Evolutionary conservation across 2,113 vertebrate species (phyloP), one percentile per base, ranked within the genome.

Genomic region (Catharus bicknelli): DNA sequence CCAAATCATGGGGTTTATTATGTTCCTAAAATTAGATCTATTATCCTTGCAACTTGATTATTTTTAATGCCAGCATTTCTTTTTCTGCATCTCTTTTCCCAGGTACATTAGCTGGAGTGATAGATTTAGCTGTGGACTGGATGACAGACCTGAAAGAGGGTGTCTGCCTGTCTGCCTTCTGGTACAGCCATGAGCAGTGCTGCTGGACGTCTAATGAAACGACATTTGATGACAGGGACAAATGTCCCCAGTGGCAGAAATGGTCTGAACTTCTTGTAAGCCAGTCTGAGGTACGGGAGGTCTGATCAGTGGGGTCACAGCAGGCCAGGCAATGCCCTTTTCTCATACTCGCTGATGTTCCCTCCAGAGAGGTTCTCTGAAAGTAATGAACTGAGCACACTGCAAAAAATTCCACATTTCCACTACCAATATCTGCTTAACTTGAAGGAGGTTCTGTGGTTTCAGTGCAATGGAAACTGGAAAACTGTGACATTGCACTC

Each of bases 81-180:
- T 68, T 68, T 81, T 63, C 50, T 72, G 59, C 27, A 5, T 85
- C 86, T 90, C 40, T 86, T 34, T 90, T 84, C 69, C 11, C 95
- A 99, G 99, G 99, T 18, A 99, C 99, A 0, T 95, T 99, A 96
- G 99, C 99, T 0, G 99, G 99, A 10, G 99, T 99, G 85, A 99
- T 99, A 32, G 99, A 99, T 97, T 97, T 99, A 36, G 99, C 99
- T 3, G 99, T 99, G 74, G 99, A 99, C 95, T 99, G 99, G 99
- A 99, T 99, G 99, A 99, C 99, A 0, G 99, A 99, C 95, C 97
- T 99, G 95, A 99, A 99, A 61, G 99, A 99, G 72, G 99, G 99
- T 4, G 98, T 99, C 93, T 99, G 99, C 93, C 97, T 99, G 29
- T 98, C 98, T 12, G 99, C 98, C 8, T 99, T 99, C 97, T 99